A percentile compares a stretch with the other conserved stretches of the same genome.
Evolutionary conservation across 2,888 invertebrate species (phyloP).

Genomic region (Teinopalpus imperialis): DNA sequence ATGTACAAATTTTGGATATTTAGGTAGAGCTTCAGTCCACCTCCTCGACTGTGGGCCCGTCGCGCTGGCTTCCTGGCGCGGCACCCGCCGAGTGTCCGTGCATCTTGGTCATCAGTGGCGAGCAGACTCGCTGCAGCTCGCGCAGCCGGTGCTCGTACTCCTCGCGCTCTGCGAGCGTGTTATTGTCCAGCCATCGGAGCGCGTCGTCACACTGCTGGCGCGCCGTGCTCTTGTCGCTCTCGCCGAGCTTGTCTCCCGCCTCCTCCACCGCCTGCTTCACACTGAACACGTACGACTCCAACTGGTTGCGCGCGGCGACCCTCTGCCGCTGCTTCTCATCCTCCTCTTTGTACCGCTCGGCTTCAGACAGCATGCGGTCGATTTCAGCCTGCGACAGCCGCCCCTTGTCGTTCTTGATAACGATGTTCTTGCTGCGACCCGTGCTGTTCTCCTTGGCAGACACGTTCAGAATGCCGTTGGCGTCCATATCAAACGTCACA

Average conservation of each 20-base stretch:
- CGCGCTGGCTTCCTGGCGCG: background rate
- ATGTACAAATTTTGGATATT: conserved; percentile 36
- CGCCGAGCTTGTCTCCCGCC: too few species aligned
- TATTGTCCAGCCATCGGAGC: too few species aligned
- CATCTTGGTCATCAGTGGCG: too few species aligned
- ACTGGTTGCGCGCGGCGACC: conserved; percentile 86
- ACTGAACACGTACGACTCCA: conserved; percentile 87
- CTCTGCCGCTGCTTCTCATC: conserved; percentile 86
- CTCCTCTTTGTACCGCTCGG: conserved; percentile 85
- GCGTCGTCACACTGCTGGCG: too few species aligned
- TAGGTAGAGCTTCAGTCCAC: conserved; percentile 37
- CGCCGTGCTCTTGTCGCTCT: too few species aligned
- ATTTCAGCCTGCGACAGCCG: conserved; percentile 87
- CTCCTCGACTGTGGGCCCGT: conserved; percentile 13
- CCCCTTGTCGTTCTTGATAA: conserved; percentile 88
- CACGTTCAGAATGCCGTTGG: conserved; percentile 81
- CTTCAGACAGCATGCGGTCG: conserved; percentile 86
- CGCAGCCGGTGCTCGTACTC: too few species aligned
- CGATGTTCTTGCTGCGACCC: conserved; percentile 85
- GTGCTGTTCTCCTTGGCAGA: conserved; percentile 84
- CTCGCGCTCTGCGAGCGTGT: too few species aligned
- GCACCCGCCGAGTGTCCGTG: background rate
- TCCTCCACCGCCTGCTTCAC: conserved; percentile 83
- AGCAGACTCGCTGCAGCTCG: too few species aligned
- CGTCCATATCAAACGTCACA: background rate